Evolutionary conservation across 2,113 vertebrate genomes (phyloP), one percentile per base, ranked within the genome.

Genomic region (Sinosuthora webbiana): DNA sequence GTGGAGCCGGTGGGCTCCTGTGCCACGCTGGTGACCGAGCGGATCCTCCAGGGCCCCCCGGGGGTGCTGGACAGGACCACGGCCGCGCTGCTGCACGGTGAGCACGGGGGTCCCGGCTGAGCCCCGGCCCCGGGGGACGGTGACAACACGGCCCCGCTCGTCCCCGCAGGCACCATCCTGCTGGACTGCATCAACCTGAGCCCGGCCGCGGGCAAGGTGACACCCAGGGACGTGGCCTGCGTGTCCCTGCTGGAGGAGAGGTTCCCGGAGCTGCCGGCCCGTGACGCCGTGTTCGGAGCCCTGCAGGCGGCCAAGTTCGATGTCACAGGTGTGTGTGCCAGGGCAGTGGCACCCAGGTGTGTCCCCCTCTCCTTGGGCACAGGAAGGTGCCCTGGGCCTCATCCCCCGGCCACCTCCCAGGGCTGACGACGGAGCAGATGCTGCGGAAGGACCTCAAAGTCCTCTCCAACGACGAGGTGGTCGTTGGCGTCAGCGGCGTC

Each of bases 171-270:
- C 21, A 97, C 99, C 7, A 98, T 99, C 79, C 77, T 99, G 60
- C 55, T 99, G 86, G 99, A 99, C 96, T 99, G 99, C 33, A 98
- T 99, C 59, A 99, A 99, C 98, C 98, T 99, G 98, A 98, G 98
- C 16, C 98, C 98, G 0, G 98, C 98, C 0, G 98, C 99, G 2
- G 99, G 99, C 49, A 99, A 99, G 92, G 99, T 98, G 74, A 99
- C 99, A 0, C 98, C 97, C 7, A 98, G 98, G 96, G 99, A 99
- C 65, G 95, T 68, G 14, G 96, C 96, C 28, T 98, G 97, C 0
- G 97, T 98, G 6, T 83, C 96, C 8, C 93, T 96, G 60, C 91
- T 99, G 2, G 98, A 99, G 96, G 77, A 82, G 3, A 97, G 95
- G 28, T 99, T 99, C 89, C 98, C 98, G 0, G 82, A 98, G 33